Percentiles rank a stretch among this genome's conserved stretches.
These are phyloP conservation scores for Nycticorax nycticorax DNA, from an alignment of 2,113 vertebrate species.

Conservation along the genomic window DNA sequence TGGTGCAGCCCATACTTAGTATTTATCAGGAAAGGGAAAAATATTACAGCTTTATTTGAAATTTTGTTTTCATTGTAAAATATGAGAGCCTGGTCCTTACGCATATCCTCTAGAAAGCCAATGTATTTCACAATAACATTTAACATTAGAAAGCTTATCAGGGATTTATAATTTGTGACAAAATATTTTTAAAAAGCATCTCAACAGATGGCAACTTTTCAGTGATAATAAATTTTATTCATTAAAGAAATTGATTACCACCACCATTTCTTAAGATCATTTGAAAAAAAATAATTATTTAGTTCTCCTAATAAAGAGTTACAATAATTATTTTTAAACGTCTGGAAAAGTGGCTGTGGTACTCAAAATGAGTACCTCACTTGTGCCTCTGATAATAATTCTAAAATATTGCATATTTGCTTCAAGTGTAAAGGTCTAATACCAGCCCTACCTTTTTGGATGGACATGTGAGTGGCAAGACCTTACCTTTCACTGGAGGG, in stretches of 20 bases:
- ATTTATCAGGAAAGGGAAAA: neutral
- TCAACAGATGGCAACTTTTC: neutral
- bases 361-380: neutral
- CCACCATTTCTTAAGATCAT: neutral
- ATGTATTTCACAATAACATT: neutral
- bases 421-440: neutral
- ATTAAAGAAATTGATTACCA: neutral
- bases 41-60: neutral
- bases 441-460: rapidly evolving
- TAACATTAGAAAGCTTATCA: neutral
- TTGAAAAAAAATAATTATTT: neutral
- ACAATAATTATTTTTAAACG: neutral
- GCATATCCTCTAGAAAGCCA: neutral
- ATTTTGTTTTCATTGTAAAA: neutral
- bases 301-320: neutral
- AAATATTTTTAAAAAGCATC: neutral
- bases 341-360: neutral
- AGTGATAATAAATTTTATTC: neutral
- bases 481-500: neutral
- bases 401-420: neutral
- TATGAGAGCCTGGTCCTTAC: neutral
- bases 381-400: neutral
- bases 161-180: neutral
- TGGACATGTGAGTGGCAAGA: rapidly evolving
- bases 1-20: neutral